Conservation (phyloP, 1,140 invertebrate species). For the Drosophila subpulchrella region DNA sequence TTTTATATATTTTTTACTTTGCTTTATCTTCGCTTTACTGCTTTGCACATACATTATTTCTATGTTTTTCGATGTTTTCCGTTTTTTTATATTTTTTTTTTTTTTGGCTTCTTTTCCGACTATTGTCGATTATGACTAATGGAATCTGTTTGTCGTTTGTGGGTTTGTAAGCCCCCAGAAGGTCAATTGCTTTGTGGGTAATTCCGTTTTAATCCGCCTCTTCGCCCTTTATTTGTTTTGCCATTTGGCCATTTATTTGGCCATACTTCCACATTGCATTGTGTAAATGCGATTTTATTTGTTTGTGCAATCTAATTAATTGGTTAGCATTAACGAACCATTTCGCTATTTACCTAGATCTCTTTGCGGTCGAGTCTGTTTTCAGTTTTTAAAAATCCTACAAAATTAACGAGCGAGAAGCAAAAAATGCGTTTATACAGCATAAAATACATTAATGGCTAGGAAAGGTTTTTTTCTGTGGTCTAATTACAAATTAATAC, state of each 20-base stretch:
- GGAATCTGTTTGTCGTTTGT: slow-evolving; percentile 57
- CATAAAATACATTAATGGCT: no score
- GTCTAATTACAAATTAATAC: no score
- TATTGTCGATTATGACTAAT: slow-evolving; percentile 78
- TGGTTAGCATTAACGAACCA: slow-evolving; percentile 71
- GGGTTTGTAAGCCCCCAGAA: slow-evolving; percentile 67
- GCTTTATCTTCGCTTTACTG: slow-evolving; percentile 30
- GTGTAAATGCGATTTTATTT: slow-evolving; percentile 44
- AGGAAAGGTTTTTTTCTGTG: no score
- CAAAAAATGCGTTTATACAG: neutral
- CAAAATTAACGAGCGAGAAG: slow-evolving; percentile 2
- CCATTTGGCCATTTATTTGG: slow-evolving; percentile 62
- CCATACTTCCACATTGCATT: slow-evolving; percentile 48
- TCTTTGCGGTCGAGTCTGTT: slow-evolving; percentile 45
- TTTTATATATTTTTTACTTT: slow-evolving; percentile 44
- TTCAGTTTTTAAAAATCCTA: slow-evolving; percentile 6
- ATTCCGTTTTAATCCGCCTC: slow-evolving; percentile 59
- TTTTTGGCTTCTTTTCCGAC: slow-evolving; percentile 69
- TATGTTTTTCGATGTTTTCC: slow-evolving; percentile 36
- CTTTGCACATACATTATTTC: slow-evolving; percentile 26
- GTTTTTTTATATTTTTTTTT: slow-evolving; percentile 49
- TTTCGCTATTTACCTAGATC: slow-evolving; percentile 64
- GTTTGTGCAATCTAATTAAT: slow-evolving; percentile 66
- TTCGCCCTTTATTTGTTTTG: slow-evolving; percentile 41
- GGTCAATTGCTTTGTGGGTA: slow-evolving; percentile 78